Evolutionary conservation across 2,888 invertebrate species (phyloP), one percentile per base, ranked within the genome.

Genomic region (Teinopalpus imperialis): DNA sequence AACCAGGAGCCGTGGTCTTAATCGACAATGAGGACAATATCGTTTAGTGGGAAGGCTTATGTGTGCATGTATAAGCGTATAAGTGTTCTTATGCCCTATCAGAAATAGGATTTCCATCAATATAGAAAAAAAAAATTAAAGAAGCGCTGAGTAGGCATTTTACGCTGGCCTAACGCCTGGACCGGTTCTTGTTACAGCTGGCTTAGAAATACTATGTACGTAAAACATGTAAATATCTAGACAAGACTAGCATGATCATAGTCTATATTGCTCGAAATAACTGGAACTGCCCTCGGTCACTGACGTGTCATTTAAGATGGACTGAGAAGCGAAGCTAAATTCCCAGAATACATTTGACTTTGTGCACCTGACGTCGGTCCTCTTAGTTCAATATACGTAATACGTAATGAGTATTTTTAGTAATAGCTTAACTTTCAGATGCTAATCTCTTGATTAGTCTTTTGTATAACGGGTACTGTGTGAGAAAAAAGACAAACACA

Each of bases 361-460:
- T 12, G 3, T 21, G 21, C 39, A 45, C 39, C 32, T 45, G 39
- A 32, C 39, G 26, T 7, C 5, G 20, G 2, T n/a, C 27, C 6
- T 16, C 8, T 39, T 7, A 31, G 30, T 30, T 24, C 21, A n/a
- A 21, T 23, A 18, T 14, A 14, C 36, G 34, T 26, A 27, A 37
- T 16, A 13, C 26, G 23, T 23, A 24, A 37, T 12, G 14, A 10
- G 8, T 14, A 41, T 41, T 18, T 44, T 31, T 37, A 24, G 14
- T 16, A 24, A 7, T 12, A 13, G 32, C 13, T 8, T n/a, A 35
- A 40, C 46, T 47, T 41, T 47, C 36, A 30, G 46, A 47, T 47
- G 30, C 13, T 47, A 31, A 47, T 47, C 46, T 42, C 16, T 52
- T 54, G 54, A 52, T 54, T 52, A 54, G 47, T 45, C 54, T 52